Evolutionary conservation across 2,888 invertebrate genomes (phyloP), one percentile per base, ranked within the genome.

Genomic region (Erpobdella octoculata): DNA sequence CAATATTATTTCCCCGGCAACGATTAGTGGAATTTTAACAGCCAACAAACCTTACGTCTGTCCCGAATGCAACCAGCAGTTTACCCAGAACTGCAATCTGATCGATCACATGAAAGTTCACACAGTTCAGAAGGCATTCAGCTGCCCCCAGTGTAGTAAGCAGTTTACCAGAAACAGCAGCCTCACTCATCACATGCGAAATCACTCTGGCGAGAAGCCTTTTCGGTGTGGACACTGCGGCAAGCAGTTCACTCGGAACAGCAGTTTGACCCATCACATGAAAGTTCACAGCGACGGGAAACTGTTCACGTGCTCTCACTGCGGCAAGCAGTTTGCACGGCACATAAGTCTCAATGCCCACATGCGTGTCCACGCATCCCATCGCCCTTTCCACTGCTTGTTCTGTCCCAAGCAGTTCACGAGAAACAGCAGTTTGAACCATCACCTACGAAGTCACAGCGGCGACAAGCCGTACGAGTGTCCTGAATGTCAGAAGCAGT

Each of bases 251-350:
- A 69, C 69, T 4, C 28, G 69, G n/a, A 69, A 69, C 46, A 48
- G 48, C 4, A 48, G 48, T 31, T 37, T 69, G 15, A 69, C 69
- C 5, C 69, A 76, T 61, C 79, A 79, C 46, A 74, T 75, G 41
- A 73, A 74, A 12, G 78, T 78, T 46, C 79, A 79, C 72, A 75
- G 75, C 18, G 75, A 75, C 8, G 72, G 74, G 31, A 78, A 78
- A 59, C 71, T 69, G 6, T 78, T 74, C 72, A 73, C 67, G 0
- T 79, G 79, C 66, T 70, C 73, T 25, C 75, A 77, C 36, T 79
- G 79, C 67, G 77, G 76, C n/a, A 75, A 76, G 71, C 71, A 72
- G 28, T 79, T 79, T 65, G 74, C 77, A 12, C 78, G 77, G 71
- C 72, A 75, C 6, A 73, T 73, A 21, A 77, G 78, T 15, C 72